phyloP scores from a whole-genome alignment of 1,140 invertebrate genomes.

The Bombus balteatus region DNA sequence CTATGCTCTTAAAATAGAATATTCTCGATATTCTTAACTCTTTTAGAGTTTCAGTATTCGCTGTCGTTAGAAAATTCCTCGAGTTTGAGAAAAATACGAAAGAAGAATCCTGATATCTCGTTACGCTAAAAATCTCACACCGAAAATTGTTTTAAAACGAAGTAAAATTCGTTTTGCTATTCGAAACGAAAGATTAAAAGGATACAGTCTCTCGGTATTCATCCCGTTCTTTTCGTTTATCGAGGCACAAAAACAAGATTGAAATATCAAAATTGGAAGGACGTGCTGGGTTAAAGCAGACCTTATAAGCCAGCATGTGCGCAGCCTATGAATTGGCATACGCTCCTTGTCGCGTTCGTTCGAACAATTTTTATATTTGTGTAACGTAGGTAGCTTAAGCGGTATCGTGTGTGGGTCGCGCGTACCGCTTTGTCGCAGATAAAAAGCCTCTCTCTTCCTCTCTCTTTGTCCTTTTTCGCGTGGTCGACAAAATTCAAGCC shows the following conservation, averaged over 20 bases:
- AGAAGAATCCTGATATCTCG: no score
- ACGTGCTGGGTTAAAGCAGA: neutral
- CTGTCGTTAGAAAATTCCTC: no score
- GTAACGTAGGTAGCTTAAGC: conserved; percentile 41
- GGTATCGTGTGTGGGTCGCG: conserved; percentile 17
- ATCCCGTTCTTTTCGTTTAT: neutral
- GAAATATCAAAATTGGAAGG: neutral
- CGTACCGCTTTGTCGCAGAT: conserved; percentile 23
- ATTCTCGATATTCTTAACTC: no score
- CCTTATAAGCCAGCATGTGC: neutral
- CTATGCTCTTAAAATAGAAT: no score
- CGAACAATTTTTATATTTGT: conserved; percentile 41
- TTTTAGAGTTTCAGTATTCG: no score
- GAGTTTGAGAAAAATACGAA: no score
- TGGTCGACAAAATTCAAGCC: conserved; percentile 46
- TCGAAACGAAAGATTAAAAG: no score
- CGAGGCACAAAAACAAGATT: neutral
- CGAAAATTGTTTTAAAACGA: no score
- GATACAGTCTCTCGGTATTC: no score
- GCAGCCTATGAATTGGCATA: neutral
- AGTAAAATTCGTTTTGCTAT: no score
- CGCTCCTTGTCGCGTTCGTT: neutral
- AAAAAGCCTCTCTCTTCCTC: neutral
- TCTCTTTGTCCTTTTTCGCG: conserved; percentile 44
- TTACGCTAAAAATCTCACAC: no score